phyloP scores from a whole-genome alignment of 2,113 vertebrate genomes.

The Formicarius rufipectus region DNA sequence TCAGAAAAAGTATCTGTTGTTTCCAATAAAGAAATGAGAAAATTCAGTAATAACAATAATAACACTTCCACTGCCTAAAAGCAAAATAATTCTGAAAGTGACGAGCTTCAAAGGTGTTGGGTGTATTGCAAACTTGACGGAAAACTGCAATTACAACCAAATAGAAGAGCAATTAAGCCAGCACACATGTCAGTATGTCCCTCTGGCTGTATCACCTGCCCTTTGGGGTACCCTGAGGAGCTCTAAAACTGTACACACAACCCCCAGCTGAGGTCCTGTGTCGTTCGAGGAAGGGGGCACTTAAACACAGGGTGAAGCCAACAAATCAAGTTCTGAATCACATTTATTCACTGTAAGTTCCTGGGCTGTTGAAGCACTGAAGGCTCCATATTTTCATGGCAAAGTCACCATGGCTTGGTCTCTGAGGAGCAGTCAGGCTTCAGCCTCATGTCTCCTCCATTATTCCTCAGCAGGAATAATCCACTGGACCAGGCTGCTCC shows the following conservation, averaged over 20 bases:
- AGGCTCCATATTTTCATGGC: neutral
- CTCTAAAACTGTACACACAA: neutral
- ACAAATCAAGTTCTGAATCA: neutral
- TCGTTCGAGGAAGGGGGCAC: neutral
- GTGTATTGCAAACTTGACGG: neutral
- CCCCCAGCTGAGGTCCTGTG: neutral
- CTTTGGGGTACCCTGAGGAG: neutral
- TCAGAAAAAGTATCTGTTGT: neutral
- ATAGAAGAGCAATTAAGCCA: neutral
- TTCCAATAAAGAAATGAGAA: neutral
- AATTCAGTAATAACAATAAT: neutral
- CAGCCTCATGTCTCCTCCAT: accelerated
- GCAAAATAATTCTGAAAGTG: neutral
- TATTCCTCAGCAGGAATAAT: neutral
- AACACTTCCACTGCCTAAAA: neutral
- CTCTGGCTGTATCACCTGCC: neutral
- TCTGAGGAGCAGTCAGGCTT: neutral
- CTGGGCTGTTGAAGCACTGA: neutral
- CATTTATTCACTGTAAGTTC: neutral
- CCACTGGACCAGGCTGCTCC: neutral
- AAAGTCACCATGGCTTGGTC: neutral
- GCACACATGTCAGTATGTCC: neutral
- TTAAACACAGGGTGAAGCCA: neutral
- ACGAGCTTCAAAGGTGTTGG: neutral
- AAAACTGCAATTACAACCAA: neutral